Conservation (phyloP, 2,888 invertebrate species). For the Ophonus ardosiacus region DNA sequence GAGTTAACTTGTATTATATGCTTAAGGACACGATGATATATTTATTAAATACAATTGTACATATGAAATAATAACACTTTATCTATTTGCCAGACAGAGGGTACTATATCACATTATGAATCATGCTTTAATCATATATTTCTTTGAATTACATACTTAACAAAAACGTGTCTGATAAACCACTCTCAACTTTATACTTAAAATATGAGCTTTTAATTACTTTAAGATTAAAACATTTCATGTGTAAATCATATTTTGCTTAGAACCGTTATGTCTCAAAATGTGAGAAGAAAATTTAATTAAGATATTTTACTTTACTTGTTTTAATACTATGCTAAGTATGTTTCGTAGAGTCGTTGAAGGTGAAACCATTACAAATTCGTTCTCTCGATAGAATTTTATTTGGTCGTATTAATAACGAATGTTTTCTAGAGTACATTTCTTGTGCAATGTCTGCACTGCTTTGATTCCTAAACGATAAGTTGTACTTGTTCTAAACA, state of each 20-base stretch:
- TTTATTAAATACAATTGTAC: neutral
- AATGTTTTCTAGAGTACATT: constrained; percentile 33
- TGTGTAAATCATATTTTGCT: no score
- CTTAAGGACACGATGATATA: neutral
- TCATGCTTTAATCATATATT: neutral
- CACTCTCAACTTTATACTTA: no score
- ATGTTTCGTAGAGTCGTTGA: neutral
- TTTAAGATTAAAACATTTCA: no score
- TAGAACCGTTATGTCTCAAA: no score
- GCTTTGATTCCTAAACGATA: constrained; percentile 44
- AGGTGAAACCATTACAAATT: neutral
- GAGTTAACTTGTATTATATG: neutral
- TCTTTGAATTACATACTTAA: neutral
- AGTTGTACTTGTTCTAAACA: constrained; percentile 44
- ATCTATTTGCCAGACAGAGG: neutral
- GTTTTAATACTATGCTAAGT: no score
- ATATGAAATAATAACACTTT: neutral
- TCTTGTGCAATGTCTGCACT: constrained; percentile 24
- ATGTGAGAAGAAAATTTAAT: no score
- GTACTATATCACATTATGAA: neutral
- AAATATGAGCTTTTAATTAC: no score
- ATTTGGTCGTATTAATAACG: constrained; percentile 33
- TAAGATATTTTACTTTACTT: no score
- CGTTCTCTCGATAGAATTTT: neutral
- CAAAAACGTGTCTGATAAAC: no score